Conservation (phyloP, 2,797 vertebrate species). For the Bovichtus diacanthus region DNA sequence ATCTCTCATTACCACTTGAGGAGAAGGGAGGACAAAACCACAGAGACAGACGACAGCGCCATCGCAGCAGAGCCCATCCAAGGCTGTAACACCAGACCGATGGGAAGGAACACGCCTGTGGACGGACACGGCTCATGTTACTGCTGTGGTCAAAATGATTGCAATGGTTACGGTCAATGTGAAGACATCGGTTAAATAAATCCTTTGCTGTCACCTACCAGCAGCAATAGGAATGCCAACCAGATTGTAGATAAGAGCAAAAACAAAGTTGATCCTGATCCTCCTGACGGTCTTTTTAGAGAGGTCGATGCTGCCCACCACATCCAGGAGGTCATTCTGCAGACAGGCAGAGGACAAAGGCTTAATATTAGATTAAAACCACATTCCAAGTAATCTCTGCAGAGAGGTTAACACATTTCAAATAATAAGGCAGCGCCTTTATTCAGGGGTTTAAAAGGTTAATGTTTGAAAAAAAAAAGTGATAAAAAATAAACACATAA, state of each 20-base stretch:
- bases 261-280: slow-evolving; percentile 94
- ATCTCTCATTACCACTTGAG: slow-evolving; percentile 83
- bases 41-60: slow-evolving; percentile 97
- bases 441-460: background rate
- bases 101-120: slow-evolving; percentile 93
- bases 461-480: background rate
- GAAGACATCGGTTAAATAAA: background rate
- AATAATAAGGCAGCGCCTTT: background rate
- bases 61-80: slow-evolving; percentile 99
- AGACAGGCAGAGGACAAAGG: background rate
- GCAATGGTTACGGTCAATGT: background rate
- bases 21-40: slow-evolving; percentile 95
- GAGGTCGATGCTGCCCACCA: slow-evolving; percentile 95
- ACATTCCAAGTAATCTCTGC: background rate
- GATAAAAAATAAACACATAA: background rate
- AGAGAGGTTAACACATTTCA: background rate
- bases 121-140: background rate
- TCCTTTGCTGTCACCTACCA: slow-evolving; percentile 78
- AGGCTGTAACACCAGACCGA: slow-evolving; percentile 93
- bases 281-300: slow-evolving; percentile 95
- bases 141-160: background rate
- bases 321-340: slow-evolving; percentile 95
- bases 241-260: slow-evolving; percentile 97
- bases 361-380: background rate
- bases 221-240: slow-evolving; percentile 96